phyloP scores from a whole-genome alignment of 1,140 invertebrate species.

The Dolichoris vasculosae region DNA sequence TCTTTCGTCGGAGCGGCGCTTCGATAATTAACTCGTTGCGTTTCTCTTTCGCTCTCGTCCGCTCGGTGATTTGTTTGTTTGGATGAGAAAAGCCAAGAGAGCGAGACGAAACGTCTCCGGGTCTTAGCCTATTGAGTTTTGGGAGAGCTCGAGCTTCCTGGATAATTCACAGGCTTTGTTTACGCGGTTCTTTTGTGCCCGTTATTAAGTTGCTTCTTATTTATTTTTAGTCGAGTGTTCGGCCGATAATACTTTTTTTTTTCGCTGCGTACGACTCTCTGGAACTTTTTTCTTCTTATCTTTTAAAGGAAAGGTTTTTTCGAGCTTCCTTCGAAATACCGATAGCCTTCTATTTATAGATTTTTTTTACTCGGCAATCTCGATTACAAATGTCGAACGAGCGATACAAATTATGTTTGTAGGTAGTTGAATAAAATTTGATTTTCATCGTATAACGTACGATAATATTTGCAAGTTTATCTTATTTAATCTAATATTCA shows the following conservation, averaged over 20 bases:
- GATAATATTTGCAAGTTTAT: no score
- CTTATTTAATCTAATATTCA: no score
- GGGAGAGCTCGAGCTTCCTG: background rate
- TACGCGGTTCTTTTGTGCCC: background rate
- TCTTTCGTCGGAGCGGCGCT: background rate
- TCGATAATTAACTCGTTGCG: constrained; percentile 35
- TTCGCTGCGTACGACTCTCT: background rate
- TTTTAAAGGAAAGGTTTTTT: background rate
- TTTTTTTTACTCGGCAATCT: background rate
- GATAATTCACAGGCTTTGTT: constrained; percentile 1
- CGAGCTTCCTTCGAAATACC: background rate
- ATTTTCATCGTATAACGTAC: no score
- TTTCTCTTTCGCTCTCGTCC: background rate
- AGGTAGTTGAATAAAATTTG: no score
- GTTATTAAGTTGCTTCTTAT: background rate
- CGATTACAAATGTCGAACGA: background rate
- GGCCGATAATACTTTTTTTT: background rate
- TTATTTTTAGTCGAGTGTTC: background rate
- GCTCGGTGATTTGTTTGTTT: constrained; percentile 35
- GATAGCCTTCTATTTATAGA: background rate
- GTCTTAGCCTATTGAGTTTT: constrained; percentile 35
- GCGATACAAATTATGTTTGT: background rate
- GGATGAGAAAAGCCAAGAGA: background rate
- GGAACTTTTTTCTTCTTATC: background rate
- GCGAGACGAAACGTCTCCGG: background rate